phyloP scores from a whole-genome alignment of 2,113 vertebrate genomes.

The Phalacrocorax pelagicus region DNA sequence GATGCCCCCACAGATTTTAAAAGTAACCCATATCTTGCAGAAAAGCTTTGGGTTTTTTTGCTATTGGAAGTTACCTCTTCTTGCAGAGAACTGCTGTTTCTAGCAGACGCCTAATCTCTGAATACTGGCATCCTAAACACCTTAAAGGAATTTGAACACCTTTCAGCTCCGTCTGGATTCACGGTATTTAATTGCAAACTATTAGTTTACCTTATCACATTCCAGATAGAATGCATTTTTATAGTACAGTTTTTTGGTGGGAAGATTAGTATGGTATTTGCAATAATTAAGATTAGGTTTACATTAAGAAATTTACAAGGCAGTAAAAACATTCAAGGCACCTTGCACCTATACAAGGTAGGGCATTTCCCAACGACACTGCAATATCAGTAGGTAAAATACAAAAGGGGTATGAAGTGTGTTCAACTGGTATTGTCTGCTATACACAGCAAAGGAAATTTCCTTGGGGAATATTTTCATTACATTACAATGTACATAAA shows the following conservation, averaged over 20 bases:
- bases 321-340: not conserved
- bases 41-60: not conserved
- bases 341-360: not conserved
- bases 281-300: not conserved
- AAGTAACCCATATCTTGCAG: not conserved
- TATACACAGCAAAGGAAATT: not conserved
- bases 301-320: not conserved
- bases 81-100: not conserved
- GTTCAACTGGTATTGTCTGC: not conserved
- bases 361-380: not conserved
- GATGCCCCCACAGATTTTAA: slow-evolving; percentile 14
- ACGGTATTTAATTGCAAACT: not conserved
- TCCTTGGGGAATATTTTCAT: slow-evolving; percentile 13
- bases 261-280: not conserved
- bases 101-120: not conserved
- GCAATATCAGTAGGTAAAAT: not conserved
- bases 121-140: not conserved
- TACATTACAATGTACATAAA: slow-evolving; percentile 26
- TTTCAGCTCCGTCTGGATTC: not conserved
- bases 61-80: not conserved
- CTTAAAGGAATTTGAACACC: not conserved
- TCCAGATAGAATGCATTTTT: not conserved
- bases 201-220: not conserved
- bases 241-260: not conserved
- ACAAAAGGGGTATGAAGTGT: not conserved